Base-by-base conservation (phyloP, 2,113 vertebrate species). In the Passer montanus region DNA sequence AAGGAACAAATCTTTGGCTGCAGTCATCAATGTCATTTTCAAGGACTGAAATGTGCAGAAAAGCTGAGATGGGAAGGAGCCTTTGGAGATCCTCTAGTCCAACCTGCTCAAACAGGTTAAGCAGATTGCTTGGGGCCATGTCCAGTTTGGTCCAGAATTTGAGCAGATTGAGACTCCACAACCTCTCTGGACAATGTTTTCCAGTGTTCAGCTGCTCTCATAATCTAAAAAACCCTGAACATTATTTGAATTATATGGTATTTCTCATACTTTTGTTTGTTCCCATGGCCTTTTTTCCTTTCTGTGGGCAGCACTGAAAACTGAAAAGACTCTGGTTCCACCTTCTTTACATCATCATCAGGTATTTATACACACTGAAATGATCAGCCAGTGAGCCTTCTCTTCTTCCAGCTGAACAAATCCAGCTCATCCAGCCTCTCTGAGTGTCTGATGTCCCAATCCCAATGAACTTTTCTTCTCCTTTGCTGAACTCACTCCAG, bases 371-470 rank as follows among this genome's bases (percentile, higher is more conserved):
- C 3, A 28, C 24, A 28, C 23, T 43, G 31, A 49, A 37, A 59
- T n/a, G 21, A 41, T 49, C 17, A 12, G 19, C 10, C 31, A 56
- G 9, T n/a, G 27, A 87, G 13, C 14, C 4, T 50, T 67, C 28
- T 62, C 21, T 67, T 85, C 62, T 69, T 52, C 23, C 41, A 47
- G 52, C 23, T 64, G 23, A 82, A 55, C 15, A 69, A 67, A 72
- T 15, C 4, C 28, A 53, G 8, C 18, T 87, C 37, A 3, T n/a
- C 35, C 46, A 77, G 15, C 19, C 43, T 81, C 14, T 78, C 15
- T 7, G 2, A 44, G 16, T 15, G 27, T 26, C 69, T 22, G 13
- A 6, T 58, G 13, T 6, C 37, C 30, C 47, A 59, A 0, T 13
- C 47, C 12, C 35, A 33, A 59, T 20, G 10, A 41, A 39, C 43